A percentile compares a stretch with the other conserved stretches of the same genome.
These are phyloP conservation scores for Patella pellucida DNA, from an alignment of 2,888 invertebrate genomes.

Conservation along the genomic window DNA sequence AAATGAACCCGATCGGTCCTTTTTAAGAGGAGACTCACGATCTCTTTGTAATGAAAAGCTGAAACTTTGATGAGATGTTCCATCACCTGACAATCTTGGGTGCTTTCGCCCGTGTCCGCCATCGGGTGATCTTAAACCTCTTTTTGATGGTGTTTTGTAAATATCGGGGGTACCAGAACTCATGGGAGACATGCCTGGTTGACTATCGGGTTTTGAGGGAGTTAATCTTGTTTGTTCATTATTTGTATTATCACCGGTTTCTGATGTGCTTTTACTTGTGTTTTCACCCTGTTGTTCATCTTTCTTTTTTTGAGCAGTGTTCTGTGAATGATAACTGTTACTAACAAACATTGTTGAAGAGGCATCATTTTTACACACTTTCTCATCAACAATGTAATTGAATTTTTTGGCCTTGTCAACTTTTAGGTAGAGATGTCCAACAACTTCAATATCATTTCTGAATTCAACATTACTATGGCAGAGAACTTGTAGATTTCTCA, in stretches of 20 bases:
- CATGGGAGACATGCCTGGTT: too few species aligned
- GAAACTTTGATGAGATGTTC: neutral
- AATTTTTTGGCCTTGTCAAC: neutral
- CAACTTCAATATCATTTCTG: neutral
- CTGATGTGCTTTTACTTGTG: neutral
- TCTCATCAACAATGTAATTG: constrained; percentile 3
- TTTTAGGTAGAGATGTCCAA: constrained; percentile 1
- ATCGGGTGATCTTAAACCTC: neutral
- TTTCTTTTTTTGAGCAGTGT: neutral
- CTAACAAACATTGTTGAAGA: constrained; percentile 7
- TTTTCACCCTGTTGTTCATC: neutral
- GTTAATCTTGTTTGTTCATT: too few species aligned
- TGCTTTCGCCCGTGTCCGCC: neutral
- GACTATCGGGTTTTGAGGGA: too few species aligned
- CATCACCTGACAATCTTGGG: neutral
- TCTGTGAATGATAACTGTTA: constrained; percentile 5
- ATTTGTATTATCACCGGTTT: too few species aligned
- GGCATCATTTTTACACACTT: constrained; percentile 11
- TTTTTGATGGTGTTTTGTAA: neutral
- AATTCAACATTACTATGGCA: constrained; percentile 6
- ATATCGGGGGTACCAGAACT: neutral
- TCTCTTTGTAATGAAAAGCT: constrained; percentile 1
- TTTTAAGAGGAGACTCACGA: neutral
- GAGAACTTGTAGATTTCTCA: constrained; percentile 2
- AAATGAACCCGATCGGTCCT: neutral